Conservation (phyloP, 2,113 vertebrate species). For the Atherinomorus stipes region DNA sequence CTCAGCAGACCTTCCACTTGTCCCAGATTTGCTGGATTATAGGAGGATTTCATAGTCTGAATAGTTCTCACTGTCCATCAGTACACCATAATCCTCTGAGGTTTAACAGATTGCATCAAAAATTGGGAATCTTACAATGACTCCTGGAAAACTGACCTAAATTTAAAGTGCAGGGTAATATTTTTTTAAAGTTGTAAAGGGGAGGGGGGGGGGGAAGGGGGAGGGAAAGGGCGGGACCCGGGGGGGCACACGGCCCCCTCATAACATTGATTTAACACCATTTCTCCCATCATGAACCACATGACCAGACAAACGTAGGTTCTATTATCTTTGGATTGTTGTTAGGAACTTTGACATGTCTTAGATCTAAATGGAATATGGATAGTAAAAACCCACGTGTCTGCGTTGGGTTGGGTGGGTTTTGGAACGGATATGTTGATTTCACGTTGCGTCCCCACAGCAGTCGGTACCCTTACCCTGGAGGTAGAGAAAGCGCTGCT, state of each 20-base stretch:
- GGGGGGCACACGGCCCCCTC: too few species aligned
- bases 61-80: conserved; percentile 54
- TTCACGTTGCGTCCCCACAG: too few species aligned
- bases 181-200: too few species aligned
- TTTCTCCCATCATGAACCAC: background rate
- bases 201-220: too few species aligned
- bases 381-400: too few species aligned
- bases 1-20: conserved; percentile 54
- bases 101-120: conserved; percentile 35
- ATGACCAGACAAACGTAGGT: background rate
- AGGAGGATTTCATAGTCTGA: conserved; percentile 46
- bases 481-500: too few species aligned
- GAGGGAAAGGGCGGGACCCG: too few species aligned
- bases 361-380: too few species aligned
- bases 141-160: background rate
- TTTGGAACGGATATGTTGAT: too few species aligned
- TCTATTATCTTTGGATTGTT: too few species aligned
- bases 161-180: conserved; percentile 1
- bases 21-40: conserved; percentile 59
- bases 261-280: background rate
- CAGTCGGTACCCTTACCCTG: too few species aligned
- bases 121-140: background rate
- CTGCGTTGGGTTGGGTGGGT: too few species aligned
- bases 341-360: background rate
- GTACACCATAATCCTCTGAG: conserved; percentile 30